A percentile compares a stretch with the other conserved stretches of the same genome.
phyloP scores from a whole-genome alignment of 1,140 invertebrate species.

The Aleiodes sp. region DNA sequence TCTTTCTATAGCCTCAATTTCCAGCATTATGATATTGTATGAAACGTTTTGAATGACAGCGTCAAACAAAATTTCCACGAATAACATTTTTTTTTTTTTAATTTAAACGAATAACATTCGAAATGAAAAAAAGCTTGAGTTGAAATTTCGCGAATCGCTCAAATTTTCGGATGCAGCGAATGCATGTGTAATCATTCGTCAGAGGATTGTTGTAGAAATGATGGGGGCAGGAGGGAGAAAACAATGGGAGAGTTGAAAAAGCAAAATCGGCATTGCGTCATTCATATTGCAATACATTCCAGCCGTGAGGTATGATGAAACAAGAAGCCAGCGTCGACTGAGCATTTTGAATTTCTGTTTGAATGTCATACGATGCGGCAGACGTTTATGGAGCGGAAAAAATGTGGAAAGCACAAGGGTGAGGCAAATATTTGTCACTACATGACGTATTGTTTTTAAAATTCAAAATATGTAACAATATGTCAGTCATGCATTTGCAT shows the following conservation, averaged over 20 bases:
- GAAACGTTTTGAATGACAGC: neutral
- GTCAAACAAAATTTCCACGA: conserved; percentile 11
- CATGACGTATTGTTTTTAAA: neutral
- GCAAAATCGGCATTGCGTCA: neutral
- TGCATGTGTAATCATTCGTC: no score
- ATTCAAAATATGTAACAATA: neutral
- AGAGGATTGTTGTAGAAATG: neutral
- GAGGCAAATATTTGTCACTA: neutral
- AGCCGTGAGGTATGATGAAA: neutral
- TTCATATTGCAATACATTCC: neutral
- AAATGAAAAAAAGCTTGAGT: neutral
- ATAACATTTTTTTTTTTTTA: neutral
- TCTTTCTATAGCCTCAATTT: neutral
- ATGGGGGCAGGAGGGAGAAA: neutral
- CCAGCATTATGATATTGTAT: neutral
- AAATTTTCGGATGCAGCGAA: no score
- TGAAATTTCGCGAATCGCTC: neutral
- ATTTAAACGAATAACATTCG: no score
- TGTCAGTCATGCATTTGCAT: neutral
- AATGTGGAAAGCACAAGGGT: neutral
- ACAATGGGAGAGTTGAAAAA: neutral
- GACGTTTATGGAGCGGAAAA: conserved; percentile 9
- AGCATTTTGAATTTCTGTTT: neutral
- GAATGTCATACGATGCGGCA: neutral
- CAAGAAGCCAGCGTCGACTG: neutral